A percentile compares a stretch with the other conserved stretches of the same genome.
Conservation (phyloP, 1,140 invertebrate genomes). For the Battus philenor region DNA sequence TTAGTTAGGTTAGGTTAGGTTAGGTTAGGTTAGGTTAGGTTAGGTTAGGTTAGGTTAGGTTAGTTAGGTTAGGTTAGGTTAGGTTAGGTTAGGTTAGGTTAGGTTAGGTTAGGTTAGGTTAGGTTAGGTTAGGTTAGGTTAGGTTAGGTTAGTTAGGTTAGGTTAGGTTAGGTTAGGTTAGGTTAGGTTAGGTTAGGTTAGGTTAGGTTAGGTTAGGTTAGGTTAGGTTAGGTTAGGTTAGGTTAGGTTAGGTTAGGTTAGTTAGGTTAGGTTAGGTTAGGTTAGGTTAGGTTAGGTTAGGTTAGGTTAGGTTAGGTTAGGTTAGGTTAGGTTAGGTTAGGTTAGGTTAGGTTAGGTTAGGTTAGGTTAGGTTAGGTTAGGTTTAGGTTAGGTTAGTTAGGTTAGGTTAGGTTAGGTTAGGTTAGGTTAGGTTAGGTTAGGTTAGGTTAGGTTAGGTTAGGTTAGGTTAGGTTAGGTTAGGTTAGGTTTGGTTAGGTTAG, state of each 20-base stretch:
- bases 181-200: conserved; percentile 19
- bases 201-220: conserved; percentile 24
- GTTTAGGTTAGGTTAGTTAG: conserved; percentile 11
- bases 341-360: conserved; percentile 15
- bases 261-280: conserved; percentile 24
- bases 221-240: conserved; percentile 25
- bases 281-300: conserved; percentile 21
- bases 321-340: conserved; percentile 14
- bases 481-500: conserved; percentile 8
- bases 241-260: conserved; percentile 25
- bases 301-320: conserved; percentile 21
- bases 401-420: conserved; percentile 18
- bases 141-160: conserved; percentile 25
- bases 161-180: conserved; percentile 25
- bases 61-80: conserved; percentile 18
- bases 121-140: conserved; percentile 24
- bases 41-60: conserved; percentile 21
- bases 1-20: conserved; percentile 22
- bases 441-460: conserved; percentile 16
- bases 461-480: conserved; percentile 5
- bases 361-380: conserved; percentile 12
- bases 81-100: conserved; percentile 25
- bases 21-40: conserved; percentile 23
- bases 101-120: conserved; percentile 27
- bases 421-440: conserved; percentile 17